phyloP scores from a whole-genome alignment of 2,888 invertebrate genomes.

The Dasysyrphus albostriatus region DNA sequence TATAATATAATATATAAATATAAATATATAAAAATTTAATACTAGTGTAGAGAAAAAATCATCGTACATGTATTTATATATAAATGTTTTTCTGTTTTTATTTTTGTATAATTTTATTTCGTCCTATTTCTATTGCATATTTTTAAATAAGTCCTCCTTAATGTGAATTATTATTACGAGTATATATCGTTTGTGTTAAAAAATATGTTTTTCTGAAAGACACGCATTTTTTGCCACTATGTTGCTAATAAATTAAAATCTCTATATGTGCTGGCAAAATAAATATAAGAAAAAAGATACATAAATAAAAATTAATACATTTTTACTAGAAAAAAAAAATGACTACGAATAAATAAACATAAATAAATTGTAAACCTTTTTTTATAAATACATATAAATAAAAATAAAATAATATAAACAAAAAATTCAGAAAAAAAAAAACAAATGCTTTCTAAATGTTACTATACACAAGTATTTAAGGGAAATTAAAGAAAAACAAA shows the following conservation, averaged over 20 bases:
- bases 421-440: conserved; percentile 37
- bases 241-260: conserved; percentile 58
- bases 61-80: conserved; percentile 73
- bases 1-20: conserved; percentile 66
- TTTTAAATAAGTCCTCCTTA: conserved; percentile 32
- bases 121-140: conserved; percentile 35
- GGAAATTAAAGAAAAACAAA: conserved; percentile 52
- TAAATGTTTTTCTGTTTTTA: conserved; percentile 64
- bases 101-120: conserved; percentile 68
- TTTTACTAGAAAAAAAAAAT: conserved; percentile 59
- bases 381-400: conserved; percentile 66
- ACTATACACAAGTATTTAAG: conserved; percentile 76
- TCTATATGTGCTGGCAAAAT: conserved; percentile 59
- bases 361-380: conserved; percentile 59
- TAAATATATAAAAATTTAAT: conserved; percentile 61
- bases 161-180: conserved; percentile 59
- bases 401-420: conserved; percentile 65
- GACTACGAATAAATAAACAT: conserved; percentile 61
- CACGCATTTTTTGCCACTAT: conserved; percentile 61
- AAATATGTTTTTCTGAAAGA: conserved; percentile 59
- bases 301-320: conserved; percentile 38
- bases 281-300: conserved; percentile 38
- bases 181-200: conserved; percentile 58
- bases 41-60: conserved; percentile 62
- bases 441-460: conserved; percentile 78